A percentile compares a stretch with the other conserved stretches of the same genome.
Conservation (phyloP, 2,113 vertebrate genomes). For the Percina caprodes region DNA sequence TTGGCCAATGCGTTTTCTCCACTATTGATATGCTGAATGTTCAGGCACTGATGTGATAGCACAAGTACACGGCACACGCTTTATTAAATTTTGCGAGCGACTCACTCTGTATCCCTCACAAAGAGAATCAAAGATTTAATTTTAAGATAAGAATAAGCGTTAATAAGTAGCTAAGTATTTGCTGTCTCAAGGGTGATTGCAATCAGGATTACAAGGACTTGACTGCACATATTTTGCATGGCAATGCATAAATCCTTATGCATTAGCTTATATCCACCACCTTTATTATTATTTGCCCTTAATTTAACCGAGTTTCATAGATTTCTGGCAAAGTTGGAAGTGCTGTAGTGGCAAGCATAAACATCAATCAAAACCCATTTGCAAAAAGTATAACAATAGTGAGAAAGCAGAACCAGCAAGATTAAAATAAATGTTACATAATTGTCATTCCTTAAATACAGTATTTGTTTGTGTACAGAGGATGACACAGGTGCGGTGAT, state of each 20-base stretch:
- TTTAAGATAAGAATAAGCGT: neutral
- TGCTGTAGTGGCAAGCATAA: neutral
- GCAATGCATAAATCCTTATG: neutral
- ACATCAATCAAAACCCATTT: neutral
- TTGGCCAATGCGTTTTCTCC: neutral
- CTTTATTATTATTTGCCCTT: neutral
- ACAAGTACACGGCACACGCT: constrained; percentile 18
- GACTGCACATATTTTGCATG: neutral
- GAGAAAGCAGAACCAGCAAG: neutral
- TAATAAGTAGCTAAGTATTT: neutral
- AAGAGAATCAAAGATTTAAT: constrained; percentile 18
- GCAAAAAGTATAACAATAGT: neutral
- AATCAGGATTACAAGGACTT: constrained; percentile 14
- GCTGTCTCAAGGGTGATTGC: neutral
- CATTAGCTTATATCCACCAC: neutral
- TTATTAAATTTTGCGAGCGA: constrained; percentile 10
- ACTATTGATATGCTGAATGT: constrained; percentile 14
- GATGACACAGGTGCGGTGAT: constrained; percentile 92
- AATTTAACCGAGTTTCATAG: neutral
- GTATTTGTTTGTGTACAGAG: constrained; percentile 77
- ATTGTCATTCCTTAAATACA: neutral
- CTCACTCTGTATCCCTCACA: constrained; percentile 9
- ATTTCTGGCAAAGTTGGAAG: neutral
- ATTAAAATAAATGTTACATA: neutral
- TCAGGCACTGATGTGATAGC: constrained; percentile 26